Percentiles rank a stretch among this genome's conserved stretches.
Conservation (phyloP, 2,888 invertebrate species). For the Pristionchus arcanus region DNA sequence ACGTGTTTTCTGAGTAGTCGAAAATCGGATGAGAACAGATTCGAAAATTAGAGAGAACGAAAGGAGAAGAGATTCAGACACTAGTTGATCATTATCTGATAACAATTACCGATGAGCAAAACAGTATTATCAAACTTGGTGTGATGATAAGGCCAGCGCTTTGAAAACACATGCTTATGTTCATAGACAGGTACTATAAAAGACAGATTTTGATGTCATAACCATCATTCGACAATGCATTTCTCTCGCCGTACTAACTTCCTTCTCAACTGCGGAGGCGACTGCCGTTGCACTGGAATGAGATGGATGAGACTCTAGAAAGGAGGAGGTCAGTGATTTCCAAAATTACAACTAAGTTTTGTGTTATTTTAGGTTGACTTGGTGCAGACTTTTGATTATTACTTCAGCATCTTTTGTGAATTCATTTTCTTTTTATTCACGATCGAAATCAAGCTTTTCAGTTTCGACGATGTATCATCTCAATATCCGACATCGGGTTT, state of each 20-base stretch:
- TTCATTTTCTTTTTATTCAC: no score
- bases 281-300: background rate
- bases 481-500: no score
- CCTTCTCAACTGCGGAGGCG: background rate
- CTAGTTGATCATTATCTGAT: background rate
- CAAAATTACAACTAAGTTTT: no score
- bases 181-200: background rate
- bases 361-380: no score
- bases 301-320: background rate
- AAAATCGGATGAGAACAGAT: no score
- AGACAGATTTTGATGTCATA: background rate
- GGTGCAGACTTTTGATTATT: no score
- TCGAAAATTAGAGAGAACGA: no score
- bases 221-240: background rate
- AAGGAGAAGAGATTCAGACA: no score
- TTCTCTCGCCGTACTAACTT: background rate
- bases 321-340: background rate
- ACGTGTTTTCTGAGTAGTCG: no score
- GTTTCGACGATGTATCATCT: no score
- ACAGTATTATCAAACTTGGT: background rate
- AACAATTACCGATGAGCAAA: background rate
- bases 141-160: background rate
- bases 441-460: no score
- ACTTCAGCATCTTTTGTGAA: no score
- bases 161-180: background rate